Evolutionary conservation across 2,888 invertebrate species (phyloP).

Genomic region (Cynaeus angustus): DNA sequence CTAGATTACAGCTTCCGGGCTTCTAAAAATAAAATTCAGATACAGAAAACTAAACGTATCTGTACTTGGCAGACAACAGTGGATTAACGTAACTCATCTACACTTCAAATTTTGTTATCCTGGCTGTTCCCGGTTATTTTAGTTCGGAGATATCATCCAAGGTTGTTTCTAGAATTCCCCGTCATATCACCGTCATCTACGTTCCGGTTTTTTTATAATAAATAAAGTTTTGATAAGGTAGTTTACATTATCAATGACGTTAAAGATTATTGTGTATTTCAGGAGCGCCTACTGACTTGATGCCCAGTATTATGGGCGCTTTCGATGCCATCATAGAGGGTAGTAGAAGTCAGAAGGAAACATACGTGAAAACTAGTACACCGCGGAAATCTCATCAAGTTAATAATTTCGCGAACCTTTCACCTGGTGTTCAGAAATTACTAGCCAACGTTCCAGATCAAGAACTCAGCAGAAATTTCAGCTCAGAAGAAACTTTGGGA

Average conservation of each 20-base stretch:
- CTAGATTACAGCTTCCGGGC: no score
- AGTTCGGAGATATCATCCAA: no score
- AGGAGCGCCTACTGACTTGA: slow-evolving; percentile 91
- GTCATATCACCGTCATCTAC: no score
- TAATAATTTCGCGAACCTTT: slow-evolving; percentile 74
- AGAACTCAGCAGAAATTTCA: slow-evolving; percentile 67
- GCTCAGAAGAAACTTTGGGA: slow-evolving; percentile 66
- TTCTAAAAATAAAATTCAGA: no score
- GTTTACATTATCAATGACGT: neutral
- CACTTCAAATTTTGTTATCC: no score
- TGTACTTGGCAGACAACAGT: no score
- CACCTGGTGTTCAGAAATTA: slow-evolving; percentile 78
- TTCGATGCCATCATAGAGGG: slow-evolving; percentile 85
- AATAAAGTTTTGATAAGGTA: no score
- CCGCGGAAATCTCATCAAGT: slow-evolving; percentile 67
- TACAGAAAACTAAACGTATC: no score
- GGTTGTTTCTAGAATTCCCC: no score
- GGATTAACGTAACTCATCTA: no score
- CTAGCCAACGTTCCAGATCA: slow-evolving; percentile 74
- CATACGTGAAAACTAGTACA: slow-evolving; percentile 56
- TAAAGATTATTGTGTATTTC: slow-evolving; percentile 64
- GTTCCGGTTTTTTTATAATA: no score
- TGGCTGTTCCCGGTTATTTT: no score
- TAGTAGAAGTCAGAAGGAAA: slow-evolving; percentile 54
- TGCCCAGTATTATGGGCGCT: slow-evolving; percentile 89